A percentile compares a stretch with the other conserved stretches of the same genome.
phyloP scores from a whole-genome alignment of 2,113 vertebrate genomes.

The Cyprinodon variegatus region DNA sequence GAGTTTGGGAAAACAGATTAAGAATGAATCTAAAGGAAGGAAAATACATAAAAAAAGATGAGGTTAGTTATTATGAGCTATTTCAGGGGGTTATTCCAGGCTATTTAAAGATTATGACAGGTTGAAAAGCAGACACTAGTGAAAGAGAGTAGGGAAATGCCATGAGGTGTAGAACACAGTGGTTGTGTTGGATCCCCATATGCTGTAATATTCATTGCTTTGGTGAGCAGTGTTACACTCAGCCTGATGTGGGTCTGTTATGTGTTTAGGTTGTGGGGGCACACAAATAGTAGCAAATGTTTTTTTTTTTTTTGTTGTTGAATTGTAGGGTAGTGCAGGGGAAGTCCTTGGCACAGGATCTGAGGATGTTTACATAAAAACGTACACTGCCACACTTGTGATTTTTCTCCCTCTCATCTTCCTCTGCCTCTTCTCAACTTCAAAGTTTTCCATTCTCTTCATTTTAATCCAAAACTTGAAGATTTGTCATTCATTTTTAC shows the following conservation, averaged over 20 bases:
- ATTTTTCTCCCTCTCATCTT: conserved; percentile 32
- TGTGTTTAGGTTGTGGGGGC: conserved; percentile 23
- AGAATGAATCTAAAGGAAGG: not conserved
- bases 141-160: conserved; percentile 31
- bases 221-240: conserved; percentile 52
- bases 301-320: conserved; percentile 24
- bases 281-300: conserved; percentile 25
- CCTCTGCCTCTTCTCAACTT: conserved; percentile 30
- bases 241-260: conserved; percentile 13
- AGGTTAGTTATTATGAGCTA: not conserved
- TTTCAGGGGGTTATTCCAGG: conserved; percentile 5
- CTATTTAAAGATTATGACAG: conserved; percentile 29
- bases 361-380: conserved; percentile 39
- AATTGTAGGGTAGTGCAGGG: conserved; percentile 51
- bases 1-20: not conserved
- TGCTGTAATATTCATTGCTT: conserved; percentile 58
- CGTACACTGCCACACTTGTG: conserved; percentile 8
- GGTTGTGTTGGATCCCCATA: conserved; percentile 42
- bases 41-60: not conserved
- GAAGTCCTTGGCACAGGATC: conserved; percentile 44
- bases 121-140: conserved; percentile 4
- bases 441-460: conserved; percentile 9
- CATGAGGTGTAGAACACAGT: conserved; percentile 43
- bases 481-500: not conserved
- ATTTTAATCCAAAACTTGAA: not conserved